phyloP scores from a whole-genome alignment of 2,797 vertebrate species.

The Chrysocyon brachyurus region DNA sequence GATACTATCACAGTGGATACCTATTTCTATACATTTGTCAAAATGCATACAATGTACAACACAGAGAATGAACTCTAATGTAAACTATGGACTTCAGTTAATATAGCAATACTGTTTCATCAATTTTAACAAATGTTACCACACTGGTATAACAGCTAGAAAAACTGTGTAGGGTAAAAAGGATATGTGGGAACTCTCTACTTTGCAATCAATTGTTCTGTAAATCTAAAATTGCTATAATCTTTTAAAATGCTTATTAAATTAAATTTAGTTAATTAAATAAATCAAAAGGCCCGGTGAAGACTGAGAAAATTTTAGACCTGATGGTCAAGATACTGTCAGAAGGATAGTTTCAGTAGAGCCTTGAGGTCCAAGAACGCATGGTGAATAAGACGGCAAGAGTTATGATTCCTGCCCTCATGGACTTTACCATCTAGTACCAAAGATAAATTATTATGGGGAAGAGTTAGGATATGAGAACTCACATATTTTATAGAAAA shows the following conservation, averaged over 20 bases:
- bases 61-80: not conserved
- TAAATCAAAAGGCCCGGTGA: not conserved
- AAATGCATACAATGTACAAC: not conserved
- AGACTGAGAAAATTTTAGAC: not conserved
- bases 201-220: not conserved
- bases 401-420: not conserved
- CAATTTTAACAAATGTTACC: not conserved
- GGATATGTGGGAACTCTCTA: not conserved
- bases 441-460: slow-evolving; percentile 25
- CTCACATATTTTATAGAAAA: not conserved
- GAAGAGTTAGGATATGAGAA: slow-evolving; percentile 11
- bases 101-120: not conserved
- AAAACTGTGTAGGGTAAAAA: not conserved
- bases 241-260: not conserved
- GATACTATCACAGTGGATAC: not conserved
- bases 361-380: not conserved
- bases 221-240: slow-evolving; percentile 51
- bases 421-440: not conserved
- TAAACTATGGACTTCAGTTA: slow-evolving; percentile 28
- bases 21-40: not conserved
- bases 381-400: not conserved
- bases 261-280: slow-evolving; percentile 14
- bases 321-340: not conserved
- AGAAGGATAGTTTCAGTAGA: not conserved
- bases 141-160: not conserved